Evolutionary conservation across 2,113 vertebrate genomes (phyloP), one percentile per base, ranked within the genome.

Genomic region (Athene noctua): DNA sequence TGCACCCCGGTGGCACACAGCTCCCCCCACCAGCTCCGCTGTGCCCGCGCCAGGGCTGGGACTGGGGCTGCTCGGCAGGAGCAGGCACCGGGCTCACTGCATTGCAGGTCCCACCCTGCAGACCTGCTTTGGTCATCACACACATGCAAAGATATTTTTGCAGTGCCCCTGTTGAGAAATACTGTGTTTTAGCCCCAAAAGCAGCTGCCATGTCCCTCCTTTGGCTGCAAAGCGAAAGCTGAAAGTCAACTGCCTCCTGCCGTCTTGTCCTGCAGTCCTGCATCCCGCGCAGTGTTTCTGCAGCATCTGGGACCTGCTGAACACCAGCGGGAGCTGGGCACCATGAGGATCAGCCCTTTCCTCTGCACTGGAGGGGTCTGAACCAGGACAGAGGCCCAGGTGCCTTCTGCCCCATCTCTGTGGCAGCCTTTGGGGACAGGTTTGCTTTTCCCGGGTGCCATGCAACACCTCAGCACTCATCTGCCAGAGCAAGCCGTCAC

Each of bases 201-300:
- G 10, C 7, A 5, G 44, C 51, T 62, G 46, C 65, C 20, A 21
- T 0, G 0, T 18, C 20, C 44, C 46, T 32, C 13, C 20, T 79
- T 21, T 32, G 49, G n/a, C 58, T 46, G 46, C 0, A 1, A 49
- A 36, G 74, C 18, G 2, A 55, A 79, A 78, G n/a, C 22, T 26
- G 2, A 5, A 36, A 29, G 5, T 9, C 58, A n/a, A 34, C 42
- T 40, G 66, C 38, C n/a, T 44, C 46, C 15, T 86, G 3, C 47
- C 10, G 46, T 8, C 51, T 34, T 1, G 1, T 30, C 15, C 3
- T 2, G 0, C 46, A 67, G 49, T 30, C 15, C 3, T 2, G 0
- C 46, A 67, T 44, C 38, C 23, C 68, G 8, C 0, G 0, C 0
- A 2, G 19, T 11, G 42, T 47, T 68, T 23, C 38, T 17, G 21